Evolutionary conservation across 2,113 vertebrate species (phyloP), one percentile per base, ranked within the genome.

Genomic region (Tamias sibiricus): DNA sequence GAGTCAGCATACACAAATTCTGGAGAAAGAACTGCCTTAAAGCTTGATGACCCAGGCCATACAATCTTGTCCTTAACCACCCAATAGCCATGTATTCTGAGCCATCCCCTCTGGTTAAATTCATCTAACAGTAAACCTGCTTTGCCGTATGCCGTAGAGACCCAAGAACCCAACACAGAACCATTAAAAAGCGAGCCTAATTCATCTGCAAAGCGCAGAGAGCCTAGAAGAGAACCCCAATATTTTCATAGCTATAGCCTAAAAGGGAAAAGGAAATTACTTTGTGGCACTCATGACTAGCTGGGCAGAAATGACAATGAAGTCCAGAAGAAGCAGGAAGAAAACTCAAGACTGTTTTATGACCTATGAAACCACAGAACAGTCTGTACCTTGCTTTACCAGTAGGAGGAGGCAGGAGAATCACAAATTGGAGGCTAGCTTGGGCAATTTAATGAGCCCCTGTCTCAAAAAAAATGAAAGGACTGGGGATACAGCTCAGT

Each of bases 11-110:
- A 87, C 84, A 71, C 44, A 59, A 96, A 84, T 85, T 93, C 26
- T 94, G 22, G 28, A 94, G 66, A 80, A 88, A 86, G 47, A 87
- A 80, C 20, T 40, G 69, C 74, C 69, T 87, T 62, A 93, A 94
- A 83, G 75, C n/a, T 85, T 94, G 76, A 71, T 71, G 88, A 75
- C 59, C 28, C 16, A 86, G 14, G 44, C 24, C 12, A 57, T 87
- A 87, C n/a, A 83, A 74, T 80, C 10, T 13, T 57, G 47, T 83
- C 32, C 79, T 68, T 30, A 95, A 90, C 35, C 8, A 83, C 22
- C 30, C 22, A 26, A 69, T 8, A 54, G 19, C 24, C 42, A 19
- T 57, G 42, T 72, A 42, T 35, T 69, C 35, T 75, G 40, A 17
- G 64, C 30, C 32, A 83, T 8, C 10, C 17, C 30, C 19, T 62